Conservation (phyloP, 2,888 invertebrate genomes). For the Patella depressa region DNA sequence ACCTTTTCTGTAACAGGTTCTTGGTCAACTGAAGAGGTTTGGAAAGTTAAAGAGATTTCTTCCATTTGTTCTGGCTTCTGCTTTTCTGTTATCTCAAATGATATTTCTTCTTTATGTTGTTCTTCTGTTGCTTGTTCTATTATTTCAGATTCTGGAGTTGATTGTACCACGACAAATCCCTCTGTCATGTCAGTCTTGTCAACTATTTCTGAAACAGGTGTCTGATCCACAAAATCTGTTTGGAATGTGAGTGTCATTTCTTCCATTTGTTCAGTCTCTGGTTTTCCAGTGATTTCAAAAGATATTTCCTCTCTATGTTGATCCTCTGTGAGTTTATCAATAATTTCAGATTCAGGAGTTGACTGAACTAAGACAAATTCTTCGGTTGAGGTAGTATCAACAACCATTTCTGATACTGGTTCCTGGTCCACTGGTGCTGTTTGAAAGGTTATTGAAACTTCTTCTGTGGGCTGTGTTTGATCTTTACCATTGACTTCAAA, state of each 20-base stretch:
- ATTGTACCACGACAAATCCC: conserved; percentile 46
- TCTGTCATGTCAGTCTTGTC: conserved; percentile 53
- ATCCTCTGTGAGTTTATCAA: conserved; percentile 26
- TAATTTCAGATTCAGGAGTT: conserved; percentile 22
- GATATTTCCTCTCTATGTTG: conserved; percentile 37
- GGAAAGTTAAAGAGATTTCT: conserved; percentile 24
- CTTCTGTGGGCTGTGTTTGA: conserved; percentile 41
- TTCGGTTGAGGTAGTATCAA: conserved; percentile 52
- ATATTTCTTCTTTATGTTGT: conserved; percentile 43
- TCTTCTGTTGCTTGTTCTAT: conserved; percentile 30
- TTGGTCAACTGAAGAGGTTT: background rate
- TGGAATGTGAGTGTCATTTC: conserved; percentile 34
- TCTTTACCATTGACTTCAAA: conserved; percentile 39
- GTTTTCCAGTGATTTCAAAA: conserved; percentile 39
- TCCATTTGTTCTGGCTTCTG: conserved; percentile 41
- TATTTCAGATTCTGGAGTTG: conserved; percentile 23
- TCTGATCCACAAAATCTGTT: conserved; percentile 25
- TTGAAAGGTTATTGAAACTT: conserved; percentile 32
- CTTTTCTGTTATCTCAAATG: conserved; percentile 48
- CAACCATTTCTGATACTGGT: conserved; percentile 31
- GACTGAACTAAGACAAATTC: conserved; percentile 46
- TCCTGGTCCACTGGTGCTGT: conserved; percentile 26
- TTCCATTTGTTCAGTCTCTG: conserved; percentile 39
- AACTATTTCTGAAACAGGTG: conserved; percentile 27
- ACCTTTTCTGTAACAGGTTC: conserved; percentile 6